Evolutionary conservation across 1,140 invertebrate species (phyloP), one percentile per base, ranked within the genome.

Genomic region (Bombyx mandarina): DNA sequence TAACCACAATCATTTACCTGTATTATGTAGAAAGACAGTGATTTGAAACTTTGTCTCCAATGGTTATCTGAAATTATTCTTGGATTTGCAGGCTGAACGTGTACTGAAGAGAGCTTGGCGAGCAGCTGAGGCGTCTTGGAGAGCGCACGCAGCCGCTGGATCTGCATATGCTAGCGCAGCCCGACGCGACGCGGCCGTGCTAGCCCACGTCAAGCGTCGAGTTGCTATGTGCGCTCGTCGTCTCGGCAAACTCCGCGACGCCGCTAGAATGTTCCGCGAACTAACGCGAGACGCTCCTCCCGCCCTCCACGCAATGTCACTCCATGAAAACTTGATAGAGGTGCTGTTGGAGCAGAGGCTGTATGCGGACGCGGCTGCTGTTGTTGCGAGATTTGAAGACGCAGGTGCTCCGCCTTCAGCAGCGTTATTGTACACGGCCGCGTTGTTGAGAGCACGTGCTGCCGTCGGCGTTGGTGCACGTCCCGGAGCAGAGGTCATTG

Each of bases 321-420:
- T 99, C 55, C 98, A 99, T 85, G 98, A 99, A 89, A 99, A 99
- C 89, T 89, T 99, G 48, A 96, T 99, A 74, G 98, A 99, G 90
- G 95, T 94, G 12, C 88, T 99, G 57, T 86, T 99, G 57, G 97
- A 99, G 89, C 95, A 98, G 91, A 96, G 98, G 85, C 95, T 96
- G 0, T 99, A 99, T 86, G 96, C 97, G 26, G 98, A 99, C 89
- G 97, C 96, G 43, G 87, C 52, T 88, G 96, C 97, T 48, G 95
- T 99, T 45, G 86, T 99, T 66, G 96, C 98, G 9, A 97, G 98
- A 87, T 98, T 98, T 86, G 98, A 99, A 88, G 98, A 99, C 53
- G 97, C 96, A 56, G 95, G 93, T 22, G n/a, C 45, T 47, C 45
- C 48, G 97, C 99, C 88, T 95, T 98, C 93, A 93, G 93, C 65